Percentiles rank a stretch among this genome's conserved stretches.
phyloP scores from a whole-genome alignment of 2,888 invertebrate species.

The Minunthozetes semirufus region DNA sequence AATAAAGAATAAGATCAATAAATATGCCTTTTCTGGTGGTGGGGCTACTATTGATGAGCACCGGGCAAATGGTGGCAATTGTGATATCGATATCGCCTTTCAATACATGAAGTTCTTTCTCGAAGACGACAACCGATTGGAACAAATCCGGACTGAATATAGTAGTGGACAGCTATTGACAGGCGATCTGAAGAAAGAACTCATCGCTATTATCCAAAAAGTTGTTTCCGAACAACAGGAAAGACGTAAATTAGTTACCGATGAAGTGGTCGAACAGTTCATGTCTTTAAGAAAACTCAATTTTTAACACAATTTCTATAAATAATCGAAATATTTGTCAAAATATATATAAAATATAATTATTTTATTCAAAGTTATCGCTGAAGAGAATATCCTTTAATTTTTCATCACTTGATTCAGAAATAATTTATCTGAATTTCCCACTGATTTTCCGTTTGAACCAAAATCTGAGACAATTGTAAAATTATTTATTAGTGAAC shows the following conservation, averaged over 20 bases:
- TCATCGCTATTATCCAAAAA: constrained; percentile 71
- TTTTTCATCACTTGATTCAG: no score
- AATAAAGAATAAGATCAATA: constrained; percentile 88
- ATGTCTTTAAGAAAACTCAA: constrained; percentile 69
- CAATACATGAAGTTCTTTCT: constrained; percentile 91
- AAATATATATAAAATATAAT: no score
- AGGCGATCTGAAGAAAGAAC: constrained; percentile 85
- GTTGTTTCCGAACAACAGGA: constrained; percentile 76
- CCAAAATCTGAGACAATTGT: no score
- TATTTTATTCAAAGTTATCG: no score
- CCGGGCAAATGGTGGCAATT: constrained; percentile 71
- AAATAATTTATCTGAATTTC: no score
- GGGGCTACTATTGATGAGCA: constrained; percentile 90
- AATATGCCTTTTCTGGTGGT: constrained; percentile 97
- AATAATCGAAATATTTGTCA: no score
- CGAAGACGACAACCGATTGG: constrained; percentile 80
- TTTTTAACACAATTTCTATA: constrained; percentile 40
- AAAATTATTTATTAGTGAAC: no score
- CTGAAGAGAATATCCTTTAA: no score
- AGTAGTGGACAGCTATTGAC: constrained; percentile 81
- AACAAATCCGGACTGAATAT: constrained; percentile 68
- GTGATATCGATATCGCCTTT: constrained; percentile 88
- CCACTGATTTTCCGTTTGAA: no score
- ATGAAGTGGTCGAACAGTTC: constrained; percentile 72
- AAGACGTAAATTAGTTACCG: constrained; percentile 68